Evolutionary conservation across 2,888 invertebrate genomes (phyloP).

Genomic region (Macrosiphum euphorbiae): DNA sequence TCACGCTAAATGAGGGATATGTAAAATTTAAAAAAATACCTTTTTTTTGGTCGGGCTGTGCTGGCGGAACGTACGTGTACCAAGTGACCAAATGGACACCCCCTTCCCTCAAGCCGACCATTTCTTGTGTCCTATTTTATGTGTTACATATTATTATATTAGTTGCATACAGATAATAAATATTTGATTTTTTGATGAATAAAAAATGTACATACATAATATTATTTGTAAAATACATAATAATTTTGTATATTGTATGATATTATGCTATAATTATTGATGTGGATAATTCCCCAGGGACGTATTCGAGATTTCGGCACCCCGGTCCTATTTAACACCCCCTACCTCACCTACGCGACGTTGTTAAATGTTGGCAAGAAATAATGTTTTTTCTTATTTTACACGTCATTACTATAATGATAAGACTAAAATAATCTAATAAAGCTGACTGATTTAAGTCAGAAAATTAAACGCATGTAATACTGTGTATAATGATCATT

Average conservation of each 20-base stretch:
- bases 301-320: neutral
- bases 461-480: neutral
- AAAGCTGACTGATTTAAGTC: neutral
- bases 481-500: neutral
- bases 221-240: neutral
- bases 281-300: neutral
- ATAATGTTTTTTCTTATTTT: neutral
- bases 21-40: too few species aligned
- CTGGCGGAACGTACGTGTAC: too few species aligned
- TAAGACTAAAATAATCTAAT: neutral
- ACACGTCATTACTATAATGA: neutral
- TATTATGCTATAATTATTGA: neutral
- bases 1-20: too few species aligned
- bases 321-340: too few species aligned
- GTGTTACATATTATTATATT: neutral
- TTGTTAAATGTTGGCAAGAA: neutral
- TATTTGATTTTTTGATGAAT: neutral
- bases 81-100: too few species aligned
- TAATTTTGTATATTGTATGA: neutral
- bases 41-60: too few species aligned
- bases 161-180: neutral
- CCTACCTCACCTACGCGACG: neutral
- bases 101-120: neutral
- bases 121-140: neutral
- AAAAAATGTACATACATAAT: neutral